Conservation (phyloP, 2,888 invertebrate genomes). For the Rotaria magnacalcarata region DNA sequence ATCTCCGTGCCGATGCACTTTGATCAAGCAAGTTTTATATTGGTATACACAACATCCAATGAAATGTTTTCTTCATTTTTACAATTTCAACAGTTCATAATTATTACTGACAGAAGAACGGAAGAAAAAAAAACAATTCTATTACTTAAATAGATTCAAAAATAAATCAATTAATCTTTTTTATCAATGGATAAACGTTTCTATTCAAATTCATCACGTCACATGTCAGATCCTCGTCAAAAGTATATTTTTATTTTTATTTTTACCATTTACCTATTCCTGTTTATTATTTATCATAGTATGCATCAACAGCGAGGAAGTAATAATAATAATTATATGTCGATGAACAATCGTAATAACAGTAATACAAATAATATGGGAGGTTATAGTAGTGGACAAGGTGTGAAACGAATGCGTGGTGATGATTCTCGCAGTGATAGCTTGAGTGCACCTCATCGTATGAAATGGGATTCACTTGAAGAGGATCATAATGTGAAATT, state of each 20-base stretch:
- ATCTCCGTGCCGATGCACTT: not conserved
- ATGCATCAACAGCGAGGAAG: not conserved
- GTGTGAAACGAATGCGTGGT: not conserved
- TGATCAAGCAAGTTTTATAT: not conserved
- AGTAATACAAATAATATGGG: not conserved
- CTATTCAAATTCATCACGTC: not conserved
- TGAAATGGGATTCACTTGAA: not conserved
- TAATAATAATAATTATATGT: not conserved
- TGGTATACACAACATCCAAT: not conserved
- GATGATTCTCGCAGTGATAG: not conserved
- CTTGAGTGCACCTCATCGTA: not conserved
- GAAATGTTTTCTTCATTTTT: not conserved
- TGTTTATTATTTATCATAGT: not conserved
- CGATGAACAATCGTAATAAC: not conserved
- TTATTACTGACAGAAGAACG: too few relatives aligned
- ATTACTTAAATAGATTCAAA: too few relatives aligned
- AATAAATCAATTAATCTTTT: not conserved
- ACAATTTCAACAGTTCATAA: not conserved
- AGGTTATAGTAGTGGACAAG: not conserved
- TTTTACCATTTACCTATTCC: not conserved
- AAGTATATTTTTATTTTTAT: not conserved
- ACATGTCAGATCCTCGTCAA: not conserved
- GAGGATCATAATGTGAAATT: not conserved
- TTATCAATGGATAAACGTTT: not conserved
- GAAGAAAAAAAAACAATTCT: too few relatives aligned